Base-by-base conservation (phyloP, 2,113 vertebrate species). In the Xiphophorus hellerii region DNA sequence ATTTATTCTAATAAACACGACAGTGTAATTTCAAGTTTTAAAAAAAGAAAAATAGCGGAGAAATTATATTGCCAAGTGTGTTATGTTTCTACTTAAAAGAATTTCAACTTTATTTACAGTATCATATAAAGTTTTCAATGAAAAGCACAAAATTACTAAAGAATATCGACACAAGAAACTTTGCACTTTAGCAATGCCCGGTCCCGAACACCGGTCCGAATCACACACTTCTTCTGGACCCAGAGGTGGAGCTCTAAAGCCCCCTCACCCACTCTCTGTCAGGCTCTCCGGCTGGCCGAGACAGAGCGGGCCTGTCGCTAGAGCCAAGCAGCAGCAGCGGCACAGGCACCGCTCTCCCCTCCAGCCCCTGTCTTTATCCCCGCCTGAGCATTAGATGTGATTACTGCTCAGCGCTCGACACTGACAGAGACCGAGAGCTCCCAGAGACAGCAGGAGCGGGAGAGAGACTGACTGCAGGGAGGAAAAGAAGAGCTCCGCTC, bases 311-410 rank as follows among this genome's bases (percentile, higher is more conserved):
- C 73, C 80, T 39, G 64, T 0, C 66, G 84, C 51, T 77, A 20
- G 71, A 84, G 81, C 75, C 14, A 67, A 89, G 81, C 82, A 68
- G 88, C 73, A 42, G 65, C 84, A 70, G 82, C 84, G 80, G 85
- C 89, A 88, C 84, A 77, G 68, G 83, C 74, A 80, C 89, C 78
- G 80, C 73, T 90, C 88, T 90, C 85, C 87, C 85, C 87, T 93
- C 72, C 80, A 91, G 89, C 83, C 85, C 87, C 84, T 82, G 90
- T 91, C 88, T 93, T 93, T 93, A 94, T 92, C 93, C 92, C 92
- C 84, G 90, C 90, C 87, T 92, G 93, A 93, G 93, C 93, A 94
- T 94, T 93, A 95, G 93, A 95, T 95, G 93, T 95, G 95, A 95
- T 95, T 95, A 95, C 94, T 94, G 94, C 93, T 95, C 93, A 94